Evolutionary conservation across 2,113 vertebrate species (phyloP).

Genomic region (Pteruthius melanotis): DNA sequence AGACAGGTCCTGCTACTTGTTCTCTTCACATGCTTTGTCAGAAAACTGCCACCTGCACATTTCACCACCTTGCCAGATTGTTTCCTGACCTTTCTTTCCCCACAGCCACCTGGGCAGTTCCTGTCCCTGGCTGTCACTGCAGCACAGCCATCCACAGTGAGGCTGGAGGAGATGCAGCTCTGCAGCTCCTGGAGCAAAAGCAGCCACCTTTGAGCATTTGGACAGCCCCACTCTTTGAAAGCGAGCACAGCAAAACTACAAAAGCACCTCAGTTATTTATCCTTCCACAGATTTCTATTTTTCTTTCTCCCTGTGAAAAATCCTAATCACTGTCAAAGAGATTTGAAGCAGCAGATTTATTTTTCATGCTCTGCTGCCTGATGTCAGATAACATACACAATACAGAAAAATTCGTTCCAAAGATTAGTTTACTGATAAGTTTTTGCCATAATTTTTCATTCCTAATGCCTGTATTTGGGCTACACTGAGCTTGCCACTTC

Average conservation of each 20-base stretch:
- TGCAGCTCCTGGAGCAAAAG: neutral
- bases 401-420: neutral
- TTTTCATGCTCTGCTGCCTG: constrained; percentile 20
- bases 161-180: neutral
- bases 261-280: neutral
- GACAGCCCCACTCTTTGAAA: neutral
- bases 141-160: neutral
- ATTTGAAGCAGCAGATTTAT: constrained; percentile 15
- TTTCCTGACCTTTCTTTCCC: neutral
- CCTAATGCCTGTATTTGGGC: neutral
- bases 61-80: neutral
- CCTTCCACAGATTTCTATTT: neutral
- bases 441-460: constrained; percentile 27
- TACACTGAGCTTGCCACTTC: neutral
- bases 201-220: neutral
- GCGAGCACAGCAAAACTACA: neutral
- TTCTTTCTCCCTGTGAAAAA: neutral
- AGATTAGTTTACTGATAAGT: constrained; percentile 41
- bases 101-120: neutral
- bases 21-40: neutral
- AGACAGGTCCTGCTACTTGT: neutral
- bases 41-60: neutral
- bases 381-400: constrained; percentile 29
- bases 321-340: constrained; percentile 1
- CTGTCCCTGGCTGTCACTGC: neutral